A percentile compares a stretch with the other conserved stretches of the same genome.
Evolutionary conservation across 2,888 invertebrate species (phyloP).

Genomic region (Drymonia ruficornis): DNA sequence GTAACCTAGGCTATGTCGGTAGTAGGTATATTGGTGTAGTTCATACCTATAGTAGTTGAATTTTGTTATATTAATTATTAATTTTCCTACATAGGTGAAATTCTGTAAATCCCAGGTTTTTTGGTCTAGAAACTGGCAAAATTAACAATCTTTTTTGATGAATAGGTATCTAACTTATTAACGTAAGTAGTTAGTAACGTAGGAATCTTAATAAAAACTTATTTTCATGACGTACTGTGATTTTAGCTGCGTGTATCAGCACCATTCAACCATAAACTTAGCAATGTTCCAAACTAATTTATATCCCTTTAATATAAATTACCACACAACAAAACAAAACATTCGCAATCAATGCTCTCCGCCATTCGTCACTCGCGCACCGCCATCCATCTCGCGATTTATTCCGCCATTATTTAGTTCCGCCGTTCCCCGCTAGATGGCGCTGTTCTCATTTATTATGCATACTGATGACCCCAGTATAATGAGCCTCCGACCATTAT

Average conservation of each 20-base stretch:
- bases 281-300: neutral
- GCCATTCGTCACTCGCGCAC: slow-evolving; percentile 51
- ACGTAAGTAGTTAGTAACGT: too few relatives aligned
- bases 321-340: slow-evolving; percentile 37
- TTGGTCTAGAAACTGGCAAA: too few relatives aligned
- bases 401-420: slow-evolving; percentile 63
- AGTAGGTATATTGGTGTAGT: neutral
- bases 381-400: slow-evolving; percentile 63
- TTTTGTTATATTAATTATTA: too few relatives aligned
- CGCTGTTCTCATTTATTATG: slow-evolving; percentile 88
- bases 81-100: too few relatives aligned
- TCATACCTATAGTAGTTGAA: too few relatives aligned
- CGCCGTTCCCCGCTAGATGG: slow-evolving; percentile 70
- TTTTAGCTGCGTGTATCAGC: too few relatives aligned
- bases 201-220: too few relatives aligned
- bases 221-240: too few relatives aligned
- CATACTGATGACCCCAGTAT: slow-evolving; percentile 89
- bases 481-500: slow-evolving; percentile 81
- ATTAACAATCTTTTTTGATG: too few relatives aligned
- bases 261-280: too few relatives aligned
- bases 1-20: neutral
- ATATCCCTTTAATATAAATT: slow-evolving; percentile 25
- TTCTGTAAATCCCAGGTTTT: too few relatives aligned
- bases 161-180: too few relatives aligned
- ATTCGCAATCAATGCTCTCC: slow-evolving; percentile 27